Evolutionary conservation across 1,140 invertebrate species (phyloP), one percentile per base, ranked within the genome.

Genomic region (Gryon sp.): DNA sequence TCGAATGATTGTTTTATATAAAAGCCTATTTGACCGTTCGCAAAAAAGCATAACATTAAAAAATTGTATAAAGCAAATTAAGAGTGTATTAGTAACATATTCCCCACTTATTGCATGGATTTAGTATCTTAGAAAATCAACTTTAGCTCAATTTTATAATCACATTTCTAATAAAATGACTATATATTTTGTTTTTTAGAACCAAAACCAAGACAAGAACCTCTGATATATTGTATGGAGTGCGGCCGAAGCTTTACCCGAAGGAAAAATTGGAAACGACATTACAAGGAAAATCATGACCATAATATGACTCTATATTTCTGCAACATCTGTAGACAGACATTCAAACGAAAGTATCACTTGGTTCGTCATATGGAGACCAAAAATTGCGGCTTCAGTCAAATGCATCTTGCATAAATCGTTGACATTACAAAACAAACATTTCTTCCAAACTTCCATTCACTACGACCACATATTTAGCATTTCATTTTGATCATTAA

Each of bases 331-430:
- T 90, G 89, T 57, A 55, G 60, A 8, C 87, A 86, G 52, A 83
- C 83, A 16, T 87, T 86, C 34, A 89, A 89, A 75, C 83, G 89
- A 65, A 87, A 86, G 55, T 89, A 87, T 38, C 85, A 90, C 72
- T 81, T 90, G 3, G 83, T 86, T 20, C 82, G 85, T 2, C 90
- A 91, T 16, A 79, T 79, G 77, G 73, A 60, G 14, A 60, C 66
- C 3, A 77, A 66, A 12, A 77, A 60, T 22, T 77, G 74, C 26
- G 19, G 59, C 11, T 1, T 50, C 0, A 20, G 14, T 24, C 40
- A 52, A 2, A n/a, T 40, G 20, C 38, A 14, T 36, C 41, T 18
- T 43, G 36, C 38, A 36, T 30, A 46, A 30, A 50, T n/a, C n/a
- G n/a, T n/a, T n/a, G n/a, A n/a, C n/a, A n/a, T n/a, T n/a, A n/a